Evolutionary conservation across 2,797 vertebrate genomes (phyloP).

Genomic region (Myripristis jacobus): DNA sequence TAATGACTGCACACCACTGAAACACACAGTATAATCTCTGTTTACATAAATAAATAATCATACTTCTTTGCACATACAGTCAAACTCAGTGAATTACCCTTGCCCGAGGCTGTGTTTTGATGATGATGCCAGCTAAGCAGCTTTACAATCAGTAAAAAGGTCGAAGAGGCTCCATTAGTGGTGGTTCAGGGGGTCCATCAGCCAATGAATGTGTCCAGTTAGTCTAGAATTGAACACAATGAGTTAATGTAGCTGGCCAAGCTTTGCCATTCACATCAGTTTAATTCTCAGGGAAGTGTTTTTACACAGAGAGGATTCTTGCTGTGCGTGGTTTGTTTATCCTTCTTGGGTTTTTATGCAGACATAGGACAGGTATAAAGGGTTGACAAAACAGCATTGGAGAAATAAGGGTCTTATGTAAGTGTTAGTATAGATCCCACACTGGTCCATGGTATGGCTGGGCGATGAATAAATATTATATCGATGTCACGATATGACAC

Average conservation of each 20-base stretch:
- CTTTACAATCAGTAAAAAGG: slow-evolving; percentile 14
- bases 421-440: not conserved
- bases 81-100: slow-evolving; percentile 31
- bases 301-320: not conserved
- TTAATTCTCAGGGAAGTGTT: not conserved
- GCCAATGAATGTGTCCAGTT: slow-evolving; percentile 23
- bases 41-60: slow-evolving; percentile 52
- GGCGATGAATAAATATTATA: not conserved
- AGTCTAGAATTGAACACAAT: slow-evolving; percentile 61
- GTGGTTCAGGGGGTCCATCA: slow-evolving; percentile 28
- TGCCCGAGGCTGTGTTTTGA: not conserved
- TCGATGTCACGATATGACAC: too few species aligned
- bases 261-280: not conserved
- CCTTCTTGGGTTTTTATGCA: not conserved
- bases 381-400: not conserved
- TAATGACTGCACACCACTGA: slow-evolving; percentile 2
- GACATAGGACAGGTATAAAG: not conserved
- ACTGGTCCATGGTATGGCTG: not conserved
- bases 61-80: slow-evolving; percentile 51
- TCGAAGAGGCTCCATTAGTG: slow-evolving; percentile 13
- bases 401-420: not conserved
- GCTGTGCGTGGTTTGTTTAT: not conserved
- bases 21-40: slow-evolving; percentile 37
- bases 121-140: slow-evolving; percentile 23
- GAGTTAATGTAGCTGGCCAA: slow-evolving; percentile 2